Evolutionary conservation across 2,113 vertebrate genomes (phyloP), one percentile per base, ranked within the genome.

Genomic region (Triplophysa dalaica): DNA sequence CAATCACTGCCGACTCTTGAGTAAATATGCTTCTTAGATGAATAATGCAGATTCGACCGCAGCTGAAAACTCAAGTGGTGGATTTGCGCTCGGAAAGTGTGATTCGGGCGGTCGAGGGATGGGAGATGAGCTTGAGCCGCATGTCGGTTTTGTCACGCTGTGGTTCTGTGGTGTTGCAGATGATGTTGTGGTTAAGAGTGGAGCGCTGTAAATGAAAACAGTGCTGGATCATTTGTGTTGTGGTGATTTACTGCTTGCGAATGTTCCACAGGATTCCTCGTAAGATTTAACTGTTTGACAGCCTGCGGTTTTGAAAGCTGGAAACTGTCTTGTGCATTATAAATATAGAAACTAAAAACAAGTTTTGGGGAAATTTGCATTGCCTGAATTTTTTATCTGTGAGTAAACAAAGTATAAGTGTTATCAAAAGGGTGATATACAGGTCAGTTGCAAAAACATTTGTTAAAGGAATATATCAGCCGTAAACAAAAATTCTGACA

Each of bases 21-120:
- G 82, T 81, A 84, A 84, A 81, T 81, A 78, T 77, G 60, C 54
- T 43, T 45, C 66, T 63, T 43, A 21, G 52, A 72, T 12, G 52
- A 76, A 61, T 76, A 73, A 77, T 77, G 75, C 61, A 66, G 78
- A 77, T 78, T 73, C 19, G 48, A 56, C 64, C 22, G 4, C 74
- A 73, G 78, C 45, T 64, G 22, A 70, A 63, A 72, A 10, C 68
- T 80, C 52, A 63, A 72, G 26, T 61, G 54, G 24, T 8, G 54
- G 56, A 43, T 64, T 79, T 70, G 60, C 45, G 22, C 38, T 75
- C 58, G 4, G 33, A 60, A 22, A 63, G 60, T 63, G 19, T n/a
- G 60, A 75, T 29, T 50, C 26, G 58, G n/a, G 17, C 16, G 16
- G 58, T 75, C 72, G 21, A 62, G 43, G 54, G 60, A 75, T 21